Base-by-base conservation (phyloP, 2,888 invertebrate genomes). In the Phengaris alcon region DNA sequence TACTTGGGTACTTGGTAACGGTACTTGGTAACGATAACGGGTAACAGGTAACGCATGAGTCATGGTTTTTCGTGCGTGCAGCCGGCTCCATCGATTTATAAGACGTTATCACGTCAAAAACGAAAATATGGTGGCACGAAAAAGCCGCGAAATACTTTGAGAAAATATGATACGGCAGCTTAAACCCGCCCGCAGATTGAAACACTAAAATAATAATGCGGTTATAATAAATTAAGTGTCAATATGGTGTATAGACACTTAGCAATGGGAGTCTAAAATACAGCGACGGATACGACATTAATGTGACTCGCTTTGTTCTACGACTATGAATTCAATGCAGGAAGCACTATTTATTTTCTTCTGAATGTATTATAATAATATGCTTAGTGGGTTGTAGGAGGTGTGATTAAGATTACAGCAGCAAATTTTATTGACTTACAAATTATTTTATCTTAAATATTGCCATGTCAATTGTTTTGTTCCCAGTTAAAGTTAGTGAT, bases 341-440 rank as follows among this genome's bases (percentile, higher is more conserved):
- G 59, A 74, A 74, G 51, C 48, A 35, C 48, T 72, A 54, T 72
- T 54, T 59, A 54, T 72, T 54, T 59, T 69, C 68, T n/a, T 69
- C 7, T 70, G 70, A 76, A 76, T 75, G 70, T 76, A 75, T 75
- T 68, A 70, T 51, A 77, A 74, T 15, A 64, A 55, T 75, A 76
- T 57, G 8, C 55, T 69, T 12, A 75, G 72, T 44, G 75, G 70
- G 64, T 22, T 64, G 59, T 64, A 35, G 35, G 13, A 35, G 35
- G 13, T 64, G 64, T 64, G 12, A 64, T 13, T 64, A 10, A 35
- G 44, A 44, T 64, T 64, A 44, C 64, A 64, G 64, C 10, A 35
- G 59, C 59, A 64, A 64, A 35, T 64, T 64, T 57, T 15, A 15
- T 57, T 8, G 15, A 7, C n/a, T 15, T 15, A 15, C 15, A 59